Evolutionary conservation across 2,113 vertebrate genomes (phyloP), one percentile per base, ranked within the genome.

Genomic region (Erythrolamprus reginae): DNA sequence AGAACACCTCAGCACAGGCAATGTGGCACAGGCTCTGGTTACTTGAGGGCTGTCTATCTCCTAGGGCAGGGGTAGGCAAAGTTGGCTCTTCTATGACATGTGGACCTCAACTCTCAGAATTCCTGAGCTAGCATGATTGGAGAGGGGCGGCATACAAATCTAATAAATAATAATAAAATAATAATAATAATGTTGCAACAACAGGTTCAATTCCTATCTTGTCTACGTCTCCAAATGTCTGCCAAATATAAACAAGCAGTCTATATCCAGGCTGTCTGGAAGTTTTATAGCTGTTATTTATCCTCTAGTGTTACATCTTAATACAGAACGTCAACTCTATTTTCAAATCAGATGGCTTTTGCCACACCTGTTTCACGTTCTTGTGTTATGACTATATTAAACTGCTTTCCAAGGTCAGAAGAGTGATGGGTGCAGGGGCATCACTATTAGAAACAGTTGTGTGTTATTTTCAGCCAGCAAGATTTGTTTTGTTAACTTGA

Each of bases 351-450:
- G 15, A 4, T 10, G n/a, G 12, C 89, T 88, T 89, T 88, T 53
- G 48, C 85, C 88, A 89, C 52, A 90, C 56, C 85, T 91, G 84
- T 50, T 85, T 4, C 12, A 85, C 88, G 12, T 92, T 93, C 61
- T n/a, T 89, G 26, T 10, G 82, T 52, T 61, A 28, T 92, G 87
- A 91, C 55, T 5, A 4, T 2, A 15, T 88, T 87, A 56, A 42
- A n/a, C 53, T 85, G 26, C 24, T 24, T 77, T 50, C 21, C 42
- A 51, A 90, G 84, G 51, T 88, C 19, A 85, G 55, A 24, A 17
- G 8, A 61, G 85, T 86, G 10, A 45, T 1, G 33, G 26, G 4
- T 10, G 17, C 82, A 1, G 84, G 58, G 83, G 2, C 53, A 38
- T 55, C 15, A 38, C 51, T 55, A 38, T 55, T 65, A 84, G 87